Evolutionary conservation across 2,797 vertebrate species (phyloP).

Genomic region (Tiaroga cobitis): DNA sequence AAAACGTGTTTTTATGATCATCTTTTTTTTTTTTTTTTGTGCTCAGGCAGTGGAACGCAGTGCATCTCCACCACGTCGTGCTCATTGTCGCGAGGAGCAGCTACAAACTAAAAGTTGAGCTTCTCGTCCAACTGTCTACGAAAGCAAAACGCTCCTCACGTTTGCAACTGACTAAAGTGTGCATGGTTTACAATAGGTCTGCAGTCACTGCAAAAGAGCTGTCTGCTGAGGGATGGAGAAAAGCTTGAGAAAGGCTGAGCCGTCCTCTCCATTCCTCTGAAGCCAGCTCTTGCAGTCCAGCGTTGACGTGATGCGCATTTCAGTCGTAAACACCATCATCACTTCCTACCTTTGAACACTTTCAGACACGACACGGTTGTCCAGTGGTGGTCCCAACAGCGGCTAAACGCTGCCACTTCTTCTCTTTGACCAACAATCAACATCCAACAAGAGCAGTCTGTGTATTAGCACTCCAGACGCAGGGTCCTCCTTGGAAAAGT

Average conservation of each 20-base stretch:
- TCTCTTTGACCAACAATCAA: slow-evolving; percentile 60
- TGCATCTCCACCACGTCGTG: neutral
- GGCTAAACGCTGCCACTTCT: slow-evolving; percentile 49
- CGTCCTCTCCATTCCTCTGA: slow-evolving; percentile 6
- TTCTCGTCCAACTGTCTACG: neutral
- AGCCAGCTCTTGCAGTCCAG: slow-evolving; percentile 1
- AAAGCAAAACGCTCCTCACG: slow-evolving; percentile 4
- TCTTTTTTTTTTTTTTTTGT: neutral
- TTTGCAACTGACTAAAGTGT: neutral
- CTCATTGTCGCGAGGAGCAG: neutral
- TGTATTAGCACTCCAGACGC: slow-evolving; percentile 55
- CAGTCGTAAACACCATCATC: neutral
- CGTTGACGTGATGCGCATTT: neutral
- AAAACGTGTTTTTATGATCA: neutral
- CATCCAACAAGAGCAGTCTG: slow-evolving; percentile 63
- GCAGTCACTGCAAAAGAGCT: neutral
- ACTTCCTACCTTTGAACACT: slow-evolving; percentile 56
- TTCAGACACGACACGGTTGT: slow-evolving; percentile 49
- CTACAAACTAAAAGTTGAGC: slow-evolving; percentile 41
- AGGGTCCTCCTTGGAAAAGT: slow-evolving; percentile 39
- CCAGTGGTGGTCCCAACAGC: slow-evolving; percentile 57
- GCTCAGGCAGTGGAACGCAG: neutral
- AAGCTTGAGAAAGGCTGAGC: slow-evolving; percentile 4
- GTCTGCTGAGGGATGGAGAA: neutral
- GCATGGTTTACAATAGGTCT: neutral